Percentiles rank a stretch among this genome's conserved stretches.
These are phyloP conservation scores for Sminthurides aquaticus DNA, from an alignment of 2,888 invertebrate genomes.

Conservation along the genomic window DNA sequence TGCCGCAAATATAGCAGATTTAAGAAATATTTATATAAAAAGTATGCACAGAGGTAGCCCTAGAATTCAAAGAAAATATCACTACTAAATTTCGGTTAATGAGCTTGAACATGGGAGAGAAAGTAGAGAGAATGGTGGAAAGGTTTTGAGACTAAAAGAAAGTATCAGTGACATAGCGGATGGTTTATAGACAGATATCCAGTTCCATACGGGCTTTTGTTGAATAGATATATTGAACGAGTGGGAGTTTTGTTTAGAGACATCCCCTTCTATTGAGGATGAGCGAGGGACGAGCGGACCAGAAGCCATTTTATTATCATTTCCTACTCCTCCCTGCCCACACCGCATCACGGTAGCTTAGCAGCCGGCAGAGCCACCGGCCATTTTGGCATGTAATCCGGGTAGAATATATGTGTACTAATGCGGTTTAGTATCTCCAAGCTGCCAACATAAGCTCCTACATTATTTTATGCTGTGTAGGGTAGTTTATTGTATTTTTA, in stretches of 20 bases:
- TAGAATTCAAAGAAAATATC: no score
- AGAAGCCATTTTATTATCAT: not conserved
- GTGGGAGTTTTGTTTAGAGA: slow-evolving; percentile 34
- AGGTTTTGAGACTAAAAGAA: not conserved
- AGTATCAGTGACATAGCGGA: not conserved
- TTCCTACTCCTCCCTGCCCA: not conserved
- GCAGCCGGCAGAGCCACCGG: slow-evolving; percentile 1
- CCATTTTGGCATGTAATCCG: not conserved
- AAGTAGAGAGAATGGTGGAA: no score
- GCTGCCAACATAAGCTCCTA: no score
- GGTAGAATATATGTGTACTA: no score
- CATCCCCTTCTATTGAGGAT: slow-evolving; percentile 24
- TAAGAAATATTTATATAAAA: no score
- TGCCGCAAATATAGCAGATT: no score
- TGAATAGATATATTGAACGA: slow-evolving; percentile 4
- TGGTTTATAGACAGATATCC: not conserved
- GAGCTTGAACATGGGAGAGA: no score
- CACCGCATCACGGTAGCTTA: not conserved
- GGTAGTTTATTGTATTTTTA: no score
- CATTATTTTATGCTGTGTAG: no score
- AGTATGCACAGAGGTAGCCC: no score
- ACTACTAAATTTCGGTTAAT: no score
- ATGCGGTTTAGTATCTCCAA: no score
- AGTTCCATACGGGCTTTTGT: not conserved
- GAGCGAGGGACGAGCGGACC: not conserved